These are phyloP conservation scores for Arvicola amphibius DNA, from an alignment of 2,797 vertebrate species.

Conservation along the genomic window DNA sequence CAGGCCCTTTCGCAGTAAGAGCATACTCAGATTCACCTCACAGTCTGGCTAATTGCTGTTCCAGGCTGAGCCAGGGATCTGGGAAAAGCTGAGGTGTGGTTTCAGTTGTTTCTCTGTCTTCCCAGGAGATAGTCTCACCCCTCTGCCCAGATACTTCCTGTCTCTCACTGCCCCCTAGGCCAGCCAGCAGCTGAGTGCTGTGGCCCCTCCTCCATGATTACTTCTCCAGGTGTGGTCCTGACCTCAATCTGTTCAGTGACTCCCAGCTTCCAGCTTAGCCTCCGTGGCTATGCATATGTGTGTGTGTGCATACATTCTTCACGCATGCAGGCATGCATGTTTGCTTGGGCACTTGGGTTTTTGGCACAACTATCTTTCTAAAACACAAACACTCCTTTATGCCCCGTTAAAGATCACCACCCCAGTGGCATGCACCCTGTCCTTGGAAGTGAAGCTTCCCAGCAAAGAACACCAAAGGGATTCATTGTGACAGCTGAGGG, in stretches of 20 bases:
- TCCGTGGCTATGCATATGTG: not conserved
- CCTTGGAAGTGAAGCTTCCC: not conserved
- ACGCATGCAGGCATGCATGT: not conserved
- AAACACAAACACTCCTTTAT: not conserved
- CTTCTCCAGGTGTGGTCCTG: not conserved
- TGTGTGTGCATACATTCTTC: not conserved
- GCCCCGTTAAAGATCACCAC: not conserved
- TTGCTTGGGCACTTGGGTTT: not conserved
- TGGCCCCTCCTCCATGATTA: not conserved
- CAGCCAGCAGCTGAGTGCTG: not conserved
- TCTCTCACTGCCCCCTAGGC: not conserved
- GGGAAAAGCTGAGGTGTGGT: not conserved
- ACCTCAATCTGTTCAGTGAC: not conserved
- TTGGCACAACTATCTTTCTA: not conserved
- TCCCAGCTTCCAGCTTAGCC: not conserved
- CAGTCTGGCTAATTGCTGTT: too few relatives aligned
- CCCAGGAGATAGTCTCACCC: rapidly evolving
- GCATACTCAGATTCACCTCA: not conserved
- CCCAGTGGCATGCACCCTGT: not conserved
- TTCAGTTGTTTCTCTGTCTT: not conserved
- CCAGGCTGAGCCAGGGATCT: not conserved
- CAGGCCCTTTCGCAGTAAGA: not conserved
- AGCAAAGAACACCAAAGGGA: not conserved
- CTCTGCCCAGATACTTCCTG: not conserved
- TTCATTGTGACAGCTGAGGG: not conserved